Conservation (phyloP, 2,113 vertebrate genomes). For the Athene cunicularia region DNA sequence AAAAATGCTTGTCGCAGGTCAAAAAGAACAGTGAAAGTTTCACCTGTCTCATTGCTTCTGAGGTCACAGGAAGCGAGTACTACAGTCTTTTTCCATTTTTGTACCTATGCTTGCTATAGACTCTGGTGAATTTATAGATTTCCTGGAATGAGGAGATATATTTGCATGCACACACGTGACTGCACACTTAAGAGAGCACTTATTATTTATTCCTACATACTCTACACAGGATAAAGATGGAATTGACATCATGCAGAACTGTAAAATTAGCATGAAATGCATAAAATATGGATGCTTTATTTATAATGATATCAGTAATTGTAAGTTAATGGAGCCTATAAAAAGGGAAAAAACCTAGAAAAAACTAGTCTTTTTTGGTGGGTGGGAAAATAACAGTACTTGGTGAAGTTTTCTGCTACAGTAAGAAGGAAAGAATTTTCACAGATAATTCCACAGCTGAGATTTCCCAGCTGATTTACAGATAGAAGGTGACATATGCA, state of each 20-base stretch:
- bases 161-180: not conserved
- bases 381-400: not conserved
- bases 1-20: not conserved
- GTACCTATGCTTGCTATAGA: not conserved
- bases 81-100: not conserved
- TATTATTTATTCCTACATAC: not conserved
- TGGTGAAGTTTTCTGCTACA: not conserved
- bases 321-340: not conserved
- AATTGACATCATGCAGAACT: not conserved
- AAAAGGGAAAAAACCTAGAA: not conserved
- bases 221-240: not conserved
- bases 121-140: not conserved
- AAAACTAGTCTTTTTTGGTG: not conserved
- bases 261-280: not conserved
- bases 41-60: not conserved
- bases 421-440: conserved; percentile 36
- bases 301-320: not conserved
- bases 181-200: not conserved
- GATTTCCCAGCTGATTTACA: not conserved
- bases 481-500: not conserved
- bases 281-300: not conserved
- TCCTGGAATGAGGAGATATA: not conserved
- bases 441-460: not conserved
- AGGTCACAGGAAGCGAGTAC: not conserved
- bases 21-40: not conserved